Evolutionary conservation across 2,113 vertebrate genomes (phyloP), one percentile per base, ranked within the genome.

Genomic region (Tor tambroides): DNA sequence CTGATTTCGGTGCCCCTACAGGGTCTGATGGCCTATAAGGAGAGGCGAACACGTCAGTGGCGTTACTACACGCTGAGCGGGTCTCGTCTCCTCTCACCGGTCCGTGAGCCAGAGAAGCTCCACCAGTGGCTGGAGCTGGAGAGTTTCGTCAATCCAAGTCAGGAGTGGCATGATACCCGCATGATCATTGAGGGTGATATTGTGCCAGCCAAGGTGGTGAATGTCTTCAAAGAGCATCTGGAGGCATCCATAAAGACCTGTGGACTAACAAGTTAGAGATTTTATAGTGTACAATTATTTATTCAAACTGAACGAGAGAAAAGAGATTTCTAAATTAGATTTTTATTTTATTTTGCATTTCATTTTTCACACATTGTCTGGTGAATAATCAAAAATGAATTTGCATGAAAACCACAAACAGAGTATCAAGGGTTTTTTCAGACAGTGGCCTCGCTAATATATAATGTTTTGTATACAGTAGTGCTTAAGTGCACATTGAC

Each of bases 71-170:
- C 94, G 0, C 87, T 96, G 76, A 93, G 89, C 0, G 96, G 96
- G 4, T 32, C 93, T 78, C 92, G 91, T 65, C 95, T 96, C 26
- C 89, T 93, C 72, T 95, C 95, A 46, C 96, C 96, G 0, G 90
- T 96, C 77, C 90, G 93, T 30, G 94, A 94, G 82, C 96, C 96
- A 0, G 96, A 97, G 91, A 95, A 95, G 2, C 49, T 96, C 77
- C 94, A 95, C 41, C 96, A 97, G 46, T 97, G 96, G 96, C 90
- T 97, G 76, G 94, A 95, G 85, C 92, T 94, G 80, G 93, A 96
- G 79, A 96, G 96, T 91, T 97, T 97, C 86, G 77, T 90, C 21
- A 96, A 94, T 92, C 94, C 88, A 85, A 90, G 94, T 17, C 95
- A 95, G 89, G 95, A 96, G 88, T 97, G 96, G 96, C 95, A 96